Evolutionary conservation across 2,113 vertebrate species (phyloP).

Genomic region (Lampris incognitus): DNA sequence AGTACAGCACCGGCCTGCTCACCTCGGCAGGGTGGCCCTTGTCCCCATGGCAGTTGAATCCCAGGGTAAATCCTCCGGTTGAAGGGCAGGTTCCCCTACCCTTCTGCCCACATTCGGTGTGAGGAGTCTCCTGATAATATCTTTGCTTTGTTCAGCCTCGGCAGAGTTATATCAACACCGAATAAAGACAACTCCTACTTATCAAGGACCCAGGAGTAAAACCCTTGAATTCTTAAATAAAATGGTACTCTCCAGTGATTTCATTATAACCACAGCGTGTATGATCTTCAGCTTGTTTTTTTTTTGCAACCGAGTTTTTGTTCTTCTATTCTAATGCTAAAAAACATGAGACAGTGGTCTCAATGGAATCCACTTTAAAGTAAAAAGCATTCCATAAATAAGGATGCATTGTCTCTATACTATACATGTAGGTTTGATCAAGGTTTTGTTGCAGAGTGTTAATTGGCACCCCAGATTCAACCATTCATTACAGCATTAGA

Average conservation of each 20-base stretch:
- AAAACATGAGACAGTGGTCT: constrained; percentile 19
- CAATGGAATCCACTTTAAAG: constrained; percentile 41
- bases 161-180: too few species aligned
- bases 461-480: constrained; percentile 47
- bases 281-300: constrained; percentile 26
- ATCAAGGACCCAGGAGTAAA: not conserved
- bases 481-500: constrained; percentile 9
- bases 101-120: too few species aligned
- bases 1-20: too few species aligned
- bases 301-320: constrained; percentile 46
- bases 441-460: constrained; percentile 30
- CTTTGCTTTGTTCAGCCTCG: too few species aligned
- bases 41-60: too few species aligned
- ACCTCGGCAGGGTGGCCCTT: too few species aligned
- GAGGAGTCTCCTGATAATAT: too few species aligned
- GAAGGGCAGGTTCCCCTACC: too few species aligned
- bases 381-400: not conserved
- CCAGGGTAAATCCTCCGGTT: too few species aligned
- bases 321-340: constrained; percentile 54
- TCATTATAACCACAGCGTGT: constrained; percentile 7
- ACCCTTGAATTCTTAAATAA: constrained; percentile 5
- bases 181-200: too few species aligned
- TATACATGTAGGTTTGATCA: constrained; percentile 5
- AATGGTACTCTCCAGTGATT: not conserved
- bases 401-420: constrained; percentile 13